Conservation (phyloP, 1,140 invertebrate species). For the Euura lappo region DNA sequence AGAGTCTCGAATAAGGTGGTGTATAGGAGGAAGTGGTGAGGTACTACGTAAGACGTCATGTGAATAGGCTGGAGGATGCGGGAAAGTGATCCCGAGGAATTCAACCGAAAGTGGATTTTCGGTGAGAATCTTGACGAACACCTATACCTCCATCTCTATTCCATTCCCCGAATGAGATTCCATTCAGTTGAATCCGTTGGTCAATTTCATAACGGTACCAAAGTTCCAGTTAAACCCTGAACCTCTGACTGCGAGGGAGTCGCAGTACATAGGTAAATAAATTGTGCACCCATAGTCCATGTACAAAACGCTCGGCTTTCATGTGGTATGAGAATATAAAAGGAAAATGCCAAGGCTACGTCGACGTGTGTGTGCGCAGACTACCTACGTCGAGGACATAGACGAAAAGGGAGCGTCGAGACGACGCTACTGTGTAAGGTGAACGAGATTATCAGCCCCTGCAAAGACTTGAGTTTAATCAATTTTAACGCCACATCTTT, state of each 20-base stretch:
- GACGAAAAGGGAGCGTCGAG: no score
- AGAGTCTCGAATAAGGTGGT: no score
- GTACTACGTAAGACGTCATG: background rate
- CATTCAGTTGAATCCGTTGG: background rate
- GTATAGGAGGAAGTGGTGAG: background rate
- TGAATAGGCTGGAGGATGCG: background rate
- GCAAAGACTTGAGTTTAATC: background rate
- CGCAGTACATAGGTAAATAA: background rate
- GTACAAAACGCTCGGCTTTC: background rate
- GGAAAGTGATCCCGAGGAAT: background rate
- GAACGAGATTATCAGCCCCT: background rate
- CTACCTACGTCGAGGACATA: no score
- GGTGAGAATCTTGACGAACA: background rate
- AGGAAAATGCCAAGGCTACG: background rate
- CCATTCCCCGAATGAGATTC: background rate
- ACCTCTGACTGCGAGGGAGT: background rate
- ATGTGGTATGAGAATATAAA: background rate
- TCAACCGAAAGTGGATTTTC: constrained; percentile 3
- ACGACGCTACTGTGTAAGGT: background rate
- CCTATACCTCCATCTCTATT: background rate
- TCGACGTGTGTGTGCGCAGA: background rate
- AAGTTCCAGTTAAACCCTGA: background rate
- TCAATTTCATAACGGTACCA: constrained; percentile 5
- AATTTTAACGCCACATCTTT: constrained; percentile 5
- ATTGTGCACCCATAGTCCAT: background rate